Base-by-base conservation (phyloP, 37 sponge, comb jelly and placozoan genomes). In the Dysidea cf. avara region DNA sequence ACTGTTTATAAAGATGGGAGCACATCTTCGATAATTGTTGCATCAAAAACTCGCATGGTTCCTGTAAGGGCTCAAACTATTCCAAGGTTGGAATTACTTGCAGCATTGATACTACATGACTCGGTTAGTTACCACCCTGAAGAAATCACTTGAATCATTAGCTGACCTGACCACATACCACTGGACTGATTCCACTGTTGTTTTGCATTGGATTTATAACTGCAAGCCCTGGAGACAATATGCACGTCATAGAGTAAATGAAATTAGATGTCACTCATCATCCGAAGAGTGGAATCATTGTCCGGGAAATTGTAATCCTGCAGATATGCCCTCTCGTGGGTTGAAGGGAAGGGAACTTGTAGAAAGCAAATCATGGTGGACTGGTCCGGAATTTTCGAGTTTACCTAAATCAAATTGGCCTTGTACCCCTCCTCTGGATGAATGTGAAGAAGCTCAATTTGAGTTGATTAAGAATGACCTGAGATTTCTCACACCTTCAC, bases 21-120 rank as follows among this genome's bases (percentile, higher is more conserved):
- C n/a, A n/a, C n/a, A n/a, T n/a, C n/a, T n/a, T n/a, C n/a, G n/a
- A n/a, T n/a, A n/a, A 54, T 76, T 25, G 22, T 76, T 22, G 64
- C 66, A 35, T 40, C 35, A 3, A 76, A 49, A 32, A 64, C 77
- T 17, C 26, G 77, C 14, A 55, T 76, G n/a, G 65, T 54, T 16
- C 77, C 77, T 14, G 20, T 64, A 26, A 63, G 40, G 25, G 53
- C 21, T 7, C 51, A 53, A 24, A 52, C 77, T 3, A 76, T 76
- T n/a, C 77, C 77, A 51, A 34, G 77, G 17, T 22, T 64, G 37
- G 77, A 76, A 34, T 66, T 76, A 14, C 51, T 76, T 20, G 49
- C 77, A 16, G 77, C 77, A 37, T 29, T 76, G n/a, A n/a, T 76
- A 26, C 54, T n/a, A n/a, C n/a, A n/a, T 46, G 20, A 2, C 25